A percentile compares a stretch with the other conserved stretches of the same genome.
Conservation (phyloP, 2,888 invertebrate species). For the Meteorus cinctellus region DNA sequence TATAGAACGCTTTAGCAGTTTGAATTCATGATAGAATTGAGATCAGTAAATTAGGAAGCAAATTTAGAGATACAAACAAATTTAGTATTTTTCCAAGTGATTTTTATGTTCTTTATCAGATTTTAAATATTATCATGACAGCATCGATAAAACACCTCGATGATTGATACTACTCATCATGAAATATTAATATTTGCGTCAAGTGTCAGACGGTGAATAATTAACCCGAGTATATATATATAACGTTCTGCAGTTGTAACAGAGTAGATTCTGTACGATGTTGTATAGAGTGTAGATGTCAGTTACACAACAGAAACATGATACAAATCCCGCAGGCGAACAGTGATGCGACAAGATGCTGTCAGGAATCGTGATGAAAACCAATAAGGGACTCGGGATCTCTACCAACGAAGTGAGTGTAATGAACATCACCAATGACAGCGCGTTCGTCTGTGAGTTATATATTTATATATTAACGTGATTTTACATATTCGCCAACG, state of each 20-base stretch:
- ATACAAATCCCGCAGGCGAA: conserved; percentile 1
- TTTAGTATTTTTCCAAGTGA: too few relatives aligned
- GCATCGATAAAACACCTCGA: background rate
- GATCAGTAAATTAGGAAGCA: too few relatives aligned
- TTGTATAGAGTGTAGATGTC: background rate
- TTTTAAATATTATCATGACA: background rate
- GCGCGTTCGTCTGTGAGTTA: conserved; percentile 12
- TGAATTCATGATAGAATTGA: too few relatives aligned
- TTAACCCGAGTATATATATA: background rate
- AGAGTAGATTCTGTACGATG: background rate
- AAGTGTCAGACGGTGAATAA: background rate
- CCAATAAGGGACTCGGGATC: conserved; percentile 13
- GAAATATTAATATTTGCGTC: background rate
- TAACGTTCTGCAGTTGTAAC: background rate
- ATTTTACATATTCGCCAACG: background rate
- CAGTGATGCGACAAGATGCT: conserved; percentile 5
- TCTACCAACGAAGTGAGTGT: background rate
- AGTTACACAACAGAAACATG: conserved; percentile 23
- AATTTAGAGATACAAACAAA: too few relatives aligned
- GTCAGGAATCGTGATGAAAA: background rate
- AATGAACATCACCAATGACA: conserved; percentile 33
- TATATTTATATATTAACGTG: background rate
- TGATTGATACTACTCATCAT: background rate
- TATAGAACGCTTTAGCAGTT: too few relatives aligned
- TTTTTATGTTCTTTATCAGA: too few relatives aligned